These are phyloP conservation scores for Tenthredo scrophulariae DNA, from an alignment of 2,888 invertebrate genomes.

Conservation along the genomic window DNA sequence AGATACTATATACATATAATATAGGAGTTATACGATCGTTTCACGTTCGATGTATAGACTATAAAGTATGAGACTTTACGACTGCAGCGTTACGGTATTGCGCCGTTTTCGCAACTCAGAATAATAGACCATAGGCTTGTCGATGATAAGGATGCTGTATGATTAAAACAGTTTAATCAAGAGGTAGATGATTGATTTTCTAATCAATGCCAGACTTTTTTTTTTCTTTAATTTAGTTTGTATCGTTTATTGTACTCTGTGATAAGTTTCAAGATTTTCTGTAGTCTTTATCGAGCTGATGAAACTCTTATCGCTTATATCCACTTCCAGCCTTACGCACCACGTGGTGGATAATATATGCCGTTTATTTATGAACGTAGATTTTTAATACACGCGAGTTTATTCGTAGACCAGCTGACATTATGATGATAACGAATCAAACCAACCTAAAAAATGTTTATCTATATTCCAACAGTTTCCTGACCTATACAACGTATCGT, in stretches of 20 bases:
- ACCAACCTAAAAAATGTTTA: constrained; percentile 4
- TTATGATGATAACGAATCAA: constrained; percentile 18
- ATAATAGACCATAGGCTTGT: not conserved
- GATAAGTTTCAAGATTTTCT: not conserved
- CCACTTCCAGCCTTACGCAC: not conserved
- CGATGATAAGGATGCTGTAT: constrained; percentile 7
- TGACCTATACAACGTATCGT: not conserved
- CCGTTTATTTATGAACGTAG: not conserved
- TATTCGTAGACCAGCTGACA: not conserved
- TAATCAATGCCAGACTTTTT: not conserved
- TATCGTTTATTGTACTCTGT: not conserved
- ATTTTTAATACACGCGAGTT: not conserved
- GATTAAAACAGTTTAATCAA: not conserved
- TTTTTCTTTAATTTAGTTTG: not conserved
- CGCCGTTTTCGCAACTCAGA: not conserved
- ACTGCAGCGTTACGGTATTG: not conserved
- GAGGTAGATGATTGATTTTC: not conserved
- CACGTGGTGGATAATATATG: not conserved
- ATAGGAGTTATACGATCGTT: not conserved
- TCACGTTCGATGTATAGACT: not conserved
- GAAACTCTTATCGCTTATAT: not conserved
- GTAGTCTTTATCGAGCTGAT: not conserved
- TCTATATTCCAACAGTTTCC: constrained; percentile 2
- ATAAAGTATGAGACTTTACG: not conserved
- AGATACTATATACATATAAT: not conserved